Percentiles rank a stretch among this genome's conserved stretches.
phyloP scores from a whole-genome alignment of 2,113 vertebrate species.

The Poecilia latipinna region DNA sequence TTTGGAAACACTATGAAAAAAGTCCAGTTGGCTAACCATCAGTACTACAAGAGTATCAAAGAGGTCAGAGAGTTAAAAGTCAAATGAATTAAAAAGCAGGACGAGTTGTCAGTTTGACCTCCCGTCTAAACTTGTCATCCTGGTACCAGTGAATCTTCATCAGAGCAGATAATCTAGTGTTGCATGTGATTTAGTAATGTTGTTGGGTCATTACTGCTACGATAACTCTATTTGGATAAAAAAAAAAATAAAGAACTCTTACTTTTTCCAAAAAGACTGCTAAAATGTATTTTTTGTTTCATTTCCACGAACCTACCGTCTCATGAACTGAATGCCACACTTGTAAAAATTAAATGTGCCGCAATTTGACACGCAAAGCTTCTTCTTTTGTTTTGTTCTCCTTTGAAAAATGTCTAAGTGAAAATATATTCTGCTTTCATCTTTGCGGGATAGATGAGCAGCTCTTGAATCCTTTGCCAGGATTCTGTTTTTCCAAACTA shows the following conservation, averaged over 20 bases:
- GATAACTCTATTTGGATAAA: background rate
- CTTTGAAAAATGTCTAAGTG: background rate
- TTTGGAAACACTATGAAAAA: background rate
- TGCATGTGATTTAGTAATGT: background rate
- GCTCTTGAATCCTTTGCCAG: conserved; percentile 18
- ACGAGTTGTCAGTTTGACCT: background rate
- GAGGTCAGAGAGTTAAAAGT: background rate
- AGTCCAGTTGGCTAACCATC: background rate
- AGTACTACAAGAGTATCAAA: background rate
- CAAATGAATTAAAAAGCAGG: background rate
- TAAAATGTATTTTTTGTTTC: background rate
- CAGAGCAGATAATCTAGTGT: background rate
- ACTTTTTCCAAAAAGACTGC: background rate
- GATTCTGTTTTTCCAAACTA: conserved; percentile 20
- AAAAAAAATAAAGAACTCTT: background rate
- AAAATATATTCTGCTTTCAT: conserved; percentile 12
- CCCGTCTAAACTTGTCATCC: background rate
- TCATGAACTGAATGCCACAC: background rate
- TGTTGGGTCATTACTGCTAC: background rate
- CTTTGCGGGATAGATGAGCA: conserved; percentile 5
- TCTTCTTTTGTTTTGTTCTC: background rate
- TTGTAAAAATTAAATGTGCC: background rate
- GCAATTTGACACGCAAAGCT: background rate
- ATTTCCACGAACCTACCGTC: background rate
- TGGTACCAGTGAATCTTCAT: background rate